phyloP scores from a whole-genome alignment of 1,140 invertebrate species.

The Brachionus angularis region DNA sequence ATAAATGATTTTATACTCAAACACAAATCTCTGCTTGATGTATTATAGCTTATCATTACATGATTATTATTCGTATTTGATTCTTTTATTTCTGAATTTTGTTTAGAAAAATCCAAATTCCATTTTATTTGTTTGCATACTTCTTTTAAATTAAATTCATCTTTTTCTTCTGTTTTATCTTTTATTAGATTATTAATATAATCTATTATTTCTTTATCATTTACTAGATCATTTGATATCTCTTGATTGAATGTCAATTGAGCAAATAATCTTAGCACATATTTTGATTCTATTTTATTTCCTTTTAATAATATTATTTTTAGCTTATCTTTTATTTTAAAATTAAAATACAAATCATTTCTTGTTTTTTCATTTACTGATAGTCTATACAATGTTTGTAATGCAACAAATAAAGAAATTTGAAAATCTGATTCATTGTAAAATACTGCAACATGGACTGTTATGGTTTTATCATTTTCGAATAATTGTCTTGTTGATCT shows the following conservation, averaged over 20 bases:
- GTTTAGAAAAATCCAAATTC: slow-evolving; percentile 3
- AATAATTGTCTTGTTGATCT: slow-evolving; percentile 1
- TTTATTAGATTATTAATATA: not conserved
- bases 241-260: slow-evolving; percentile 10
- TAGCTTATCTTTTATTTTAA: not conserved
- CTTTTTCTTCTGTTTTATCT: not conserved
- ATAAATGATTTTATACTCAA: slow-evolving; percentile 4
- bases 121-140: slow-evolving; percentile 10
- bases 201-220: not conserved
- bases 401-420: slow-evolving; percentile 2
- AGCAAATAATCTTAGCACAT: not conserved
- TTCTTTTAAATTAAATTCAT: not conserved
- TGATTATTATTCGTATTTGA: not conserved
- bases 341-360: slow-evolving; percentile 9
- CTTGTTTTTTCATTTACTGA: slow-evolving; percentile 1
- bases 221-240: not conserved
- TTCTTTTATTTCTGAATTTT: not conserved
- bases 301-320: not conserved
- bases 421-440: not conserved
- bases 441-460: not conserved
- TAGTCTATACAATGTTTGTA: not conserved
- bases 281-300: not conserved
- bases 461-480: not conserved
- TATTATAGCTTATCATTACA: slow-evolving; percentile 41
- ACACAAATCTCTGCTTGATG: not conserved